A percentile compares a stretch with the other conserved stretches of the same genome.
These are phyloP conservation scores for Cheilosia impressa DNA, from an alignment of 2,888 invertebrate species.

Conservation along the genomic window DNA sequence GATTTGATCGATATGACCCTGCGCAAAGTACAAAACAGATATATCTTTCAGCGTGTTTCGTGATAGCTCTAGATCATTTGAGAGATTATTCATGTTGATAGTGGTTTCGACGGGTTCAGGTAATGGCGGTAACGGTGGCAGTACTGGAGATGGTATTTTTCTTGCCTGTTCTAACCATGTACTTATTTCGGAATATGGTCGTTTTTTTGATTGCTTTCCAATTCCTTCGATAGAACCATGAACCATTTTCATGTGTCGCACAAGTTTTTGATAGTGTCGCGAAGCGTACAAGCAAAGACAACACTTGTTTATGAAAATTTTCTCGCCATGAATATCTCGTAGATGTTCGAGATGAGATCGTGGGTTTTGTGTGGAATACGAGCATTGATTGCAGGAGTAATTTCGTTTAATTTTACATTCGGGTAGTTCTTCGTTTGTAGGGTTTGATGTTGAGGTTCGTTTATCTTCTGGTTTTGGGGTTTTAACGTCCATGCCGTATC, in stretches of 20 bases:
- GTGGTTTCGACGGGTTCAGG: neutral
- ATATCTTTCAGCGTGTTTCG: conserved; percentile 85
- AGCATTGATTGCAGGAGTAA: conserved; percentile 91
- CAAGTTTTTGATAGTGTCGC: conserved; percentile 93
- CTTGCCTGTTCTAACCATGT: neutral
- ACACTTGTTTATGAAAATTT: conserved; percentile 93
- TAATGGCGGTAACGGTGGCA: neutral
- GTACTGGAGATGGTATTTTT: neutral
- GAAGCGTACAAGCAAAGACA: conserved; percentile 94
- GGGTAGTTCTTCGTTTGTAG: conserved; percentile 5
- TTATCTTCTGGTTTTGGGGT: neutral
- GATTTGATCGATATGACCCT: conserved; percentile 78
- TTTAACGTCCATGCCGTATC: neutral
- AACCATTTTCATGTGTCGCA: conserved; percentile 92
- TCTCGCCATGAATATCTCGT: conserved; percentile 91
- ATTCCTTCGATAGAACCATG: conserved; percentile 84
- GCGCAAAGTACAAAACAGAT: conserved; percentile 83
- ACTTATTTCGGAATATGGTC: conserved; percentile 82
- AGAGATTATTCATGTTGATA: conserved; percentile 79
- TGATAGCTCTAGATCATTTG: conserved; percentile 79
- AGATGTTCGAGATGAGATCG: conserved; percentile 91
- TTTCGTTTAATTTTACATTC: conserved; percentile 93
- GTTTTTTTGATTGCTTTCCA: conserved; percentile 79
- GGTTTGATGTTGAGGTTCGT: neutral
- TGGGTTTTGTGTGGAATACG: conserved; percentile 93